A percentile compares a stretch with the other conserved stretches of the same genome.
Evolutionary conservation across 1,140 invertebrate genomes (phyloP).

Genomic region (Drosophila aff.): DNA sequence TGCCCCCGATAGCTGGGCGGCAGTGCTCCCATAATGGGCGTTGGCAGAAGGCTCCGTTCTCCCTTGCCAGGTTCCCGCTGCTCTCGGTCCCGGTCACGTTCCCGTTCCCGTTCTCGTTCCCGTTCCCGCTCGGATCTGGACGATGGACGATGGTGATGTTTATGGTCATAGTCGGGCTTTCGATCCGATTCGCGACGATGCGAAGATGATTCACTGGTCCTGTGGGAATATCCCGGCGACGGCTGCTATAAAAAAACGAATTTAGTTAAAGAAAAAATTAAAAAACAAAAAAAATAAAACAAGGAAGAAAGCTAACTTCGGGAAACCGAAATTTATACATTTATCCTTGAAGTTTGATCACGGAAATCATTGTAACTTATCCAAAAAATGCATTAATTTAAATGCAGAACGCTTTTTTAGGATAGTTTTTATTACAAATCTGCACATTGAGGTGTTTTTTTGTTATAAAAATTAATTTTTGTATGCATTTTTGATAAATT

Average conservation of each 20-base stretch:
- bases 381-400: no score
- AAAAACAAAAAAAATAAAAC: no score
- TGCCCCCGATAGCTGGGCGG: slow-evolving; percentile 60
- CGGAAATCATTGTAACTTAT: no score
- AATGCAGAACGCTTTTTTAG: no score
- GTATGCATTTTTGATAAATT: no score
- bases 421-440: no score
- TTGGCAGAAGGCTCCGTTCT: slow-evolving; percentile 58
- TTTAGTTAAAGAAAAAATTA: not conserved
- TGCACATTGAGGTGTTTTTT: no score
- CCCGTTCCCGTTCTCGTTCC: not conserved
- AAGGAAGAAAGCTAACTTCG: no score
- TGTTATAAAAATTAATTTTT: no score
- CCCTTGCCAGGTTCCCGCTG: not conserved
- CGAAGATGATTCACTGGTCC: slow-evolving; percentile 14
- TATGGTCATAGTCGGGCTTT: not conserved
- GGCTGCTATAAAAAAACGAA: slow-evolving; percentile 17
- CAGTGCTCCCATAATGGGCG: slow-evolving; percentile 44
- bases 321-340: no score
- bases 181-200: slow-evolving; percentile 46
- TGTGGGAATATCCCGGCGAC: slow-evolving; percentile 30
- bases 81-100: not conserved
- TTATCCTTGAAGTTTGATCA: no score
- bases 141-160: slow-evolving; percentile 5
- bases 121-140: slow-evolving; percentile 4